phyloP scores from a whole-genome alignment of 2,888 invertebrate species.

The Prosopocoilus inquinatus region DNA sequence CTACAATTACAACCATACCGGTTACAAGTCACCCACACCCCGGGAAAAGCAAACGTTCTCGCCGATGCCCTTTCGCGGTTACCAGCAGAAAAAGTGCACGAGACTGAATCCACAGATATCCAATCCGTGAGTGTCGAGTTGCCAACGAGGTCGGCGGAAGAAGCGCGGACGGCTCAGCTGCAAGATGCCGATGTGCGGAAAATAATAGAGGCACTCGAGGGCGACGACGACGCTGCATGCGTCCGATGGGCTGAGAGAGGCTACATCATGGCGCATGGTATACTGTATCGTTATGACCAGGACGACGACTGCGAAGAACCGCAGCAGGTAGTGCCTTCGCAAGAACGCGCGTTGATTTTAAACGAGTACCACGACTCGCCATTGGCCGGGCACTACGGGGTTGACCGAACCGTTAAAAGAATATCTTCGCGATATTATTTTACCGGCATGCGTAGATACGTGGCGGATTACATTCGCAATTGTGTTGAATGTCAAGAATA shows the following conservation, averaged over 20 bases:
- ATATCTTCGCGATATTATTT: too few species aligned
- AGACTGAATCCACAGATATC: too few species aligned
- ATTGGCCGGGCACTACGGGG: too few species aligned
- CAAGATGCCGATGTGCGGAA: conserved; percentile 23
- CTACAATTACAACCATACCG: conserved; percentile 42
- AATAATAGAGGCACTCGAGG: conserved; percentile 18
- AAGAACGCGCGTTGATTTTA: conserved; percentile 18
- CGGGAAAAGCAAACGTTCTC: conserved; percentile 15
- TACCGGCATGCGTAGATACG: too few species aligned
- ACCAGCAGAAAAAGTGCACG: too few species aligned
- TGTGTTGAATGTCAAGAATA: conserved; percentile 38
- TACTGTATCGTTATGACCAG: conserved; percentile 13
- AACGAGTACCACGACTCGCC: conserved; percentile 28
- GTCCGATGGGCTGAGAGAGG: conserved; percentile 9
- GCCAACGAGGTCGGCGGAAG: background rate
- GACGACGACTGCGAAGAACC: conserved; percentile 29
- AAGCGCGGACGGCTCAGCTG: conserved; percentile 16
- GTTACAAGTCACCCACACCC: conserved; percentile 32
- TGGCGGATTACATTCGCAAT: conserved; percentile 29
- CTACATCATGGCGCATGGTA: conserved; percentile 3
- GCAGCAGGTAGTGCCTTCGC: conserved; percentile 29
- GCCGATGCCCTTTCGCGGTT: conserved; percentile 19
- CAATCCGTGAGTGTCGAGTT: too few species aligned
- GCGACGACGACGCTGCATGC: background rate
- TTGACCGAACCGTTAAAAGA: too few species aligned